phyloP scores from a whole-genome alignment of 2,797 vertebrate genomes.

The Sebastes itinus region DNA sequence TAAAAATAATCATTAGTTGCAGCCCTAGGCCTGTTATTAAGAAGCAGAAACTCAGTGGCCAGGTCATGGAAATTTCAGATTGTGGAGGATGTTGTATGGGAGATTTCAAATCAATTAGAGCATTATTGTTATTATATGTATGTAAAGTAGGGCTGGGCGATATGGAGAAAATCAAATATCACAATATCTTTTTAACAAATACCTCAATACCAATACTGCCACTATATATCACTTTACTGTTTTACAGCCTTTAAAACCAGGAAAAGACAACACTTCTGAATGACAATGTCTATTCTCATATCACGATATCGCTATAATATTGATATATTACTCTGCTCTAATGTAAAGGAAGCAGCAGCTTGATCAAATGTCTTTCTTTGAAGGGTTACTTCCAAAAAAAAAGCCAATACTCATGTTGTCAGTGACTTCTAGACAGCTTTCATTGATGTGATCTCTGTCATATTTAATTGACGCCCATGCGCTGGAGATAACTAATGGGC shows the following conservation, averaged over 20 bases:
- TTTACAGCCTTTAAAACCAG: no score
- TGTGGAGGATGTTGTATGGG: neutral
- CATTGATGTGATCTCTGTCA: constrained; percentile 2
- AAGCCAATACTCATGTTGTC: neutral
- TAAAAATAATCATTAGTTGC: no score
- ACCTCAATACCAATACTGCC: no score
- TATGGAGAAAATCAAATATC: no score
- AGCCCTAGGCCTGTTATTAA: neutral
- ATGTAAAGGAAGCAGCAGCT: neutral
- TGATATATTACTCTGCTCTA: no score
- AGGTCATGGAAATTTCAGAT: neutral
- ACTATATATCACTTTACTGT: no score
- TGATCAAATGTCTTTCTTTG: neutral
- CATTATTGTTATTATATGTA: neutral
- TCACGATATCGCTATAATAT: no score
- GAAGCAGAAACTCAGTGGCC: constrained; percentile 21
- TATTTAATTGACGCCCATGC: constrained; percentile 7
- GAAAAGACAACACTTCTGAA: no score
- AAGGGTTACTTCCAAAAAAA: neutral
- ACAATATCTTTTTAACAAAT: no score
- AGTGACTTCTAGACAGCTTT: neutral
- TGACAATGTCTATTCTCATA: no score
- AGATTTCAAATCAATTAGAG: neutral
- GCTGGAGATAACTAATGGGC: constrained; percentile 18
- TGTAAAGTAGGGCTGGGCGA: no score